Conservation (phyloP, 2,888 invertebrate genomes). For the Bugulina stolonifera region DNA sequence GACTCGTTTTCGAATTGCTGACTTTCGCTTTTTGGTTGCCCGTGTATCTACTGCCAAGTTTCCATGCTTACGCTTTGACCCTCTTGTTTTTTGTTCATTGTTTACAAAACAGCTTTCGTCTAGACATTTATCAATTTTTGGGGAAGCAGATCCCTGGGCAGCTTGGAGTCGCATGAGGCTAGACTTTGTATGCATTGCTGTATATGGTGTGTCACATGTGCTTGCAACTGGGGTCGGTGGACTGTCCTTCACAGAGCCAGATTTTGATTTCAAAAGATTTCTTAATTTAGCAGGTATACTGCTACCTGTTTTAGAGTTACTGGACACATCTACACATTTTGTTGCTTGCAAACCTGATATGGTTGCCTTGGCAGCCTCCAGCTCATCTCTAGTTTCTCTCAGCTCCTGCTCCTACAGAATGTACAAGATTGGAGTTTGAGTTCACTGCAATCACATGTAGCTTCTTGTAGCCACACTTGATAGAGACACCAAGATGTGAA, state of each 20-base stretch:
- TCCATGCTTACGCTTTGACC: not conserved
- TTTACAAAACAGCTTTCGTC: slow-evolving; percentile 12
- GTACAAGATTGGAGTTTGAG: too few relatives aligned
- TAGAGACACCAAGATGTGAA: too few relatives aligned
- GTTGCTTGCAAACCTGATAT: too few relatives aligned
- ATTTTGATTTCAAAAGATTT: not conserved
- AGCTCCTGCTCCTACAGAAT: not conserved
- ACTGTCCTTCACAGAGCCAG: not conserved
- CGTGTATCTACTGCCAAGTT: not conserved
- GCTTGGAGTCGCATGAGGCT: slow-evolving; percentile 37
- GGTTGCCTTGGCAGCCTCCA: not conserved
- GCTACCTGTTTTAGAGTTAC: too few relatives aligned
- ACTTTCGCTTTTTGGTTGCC: slow-evolving; percentile 16
- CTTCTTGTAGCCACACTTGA: too few relatives aligned
- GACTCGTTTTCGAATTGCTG: not conserved
- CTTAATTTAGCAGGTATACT: not conserved
- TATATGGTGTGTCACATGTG: slow-evolving; percentile 11
- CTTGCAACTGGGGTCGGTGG: not conserved
- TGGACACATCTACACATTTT: too few relatives aligned
- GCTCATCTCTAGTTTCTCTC: not conserved
- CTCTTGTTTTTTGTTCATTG: not conserved
- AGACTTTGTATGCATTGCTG: slow-evolving; percentile 37
- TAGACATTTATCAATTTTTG: not conserved
- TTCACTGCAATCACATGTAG: too few relatives aligned
- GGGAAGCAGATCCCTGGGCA: slow-evolving; percentile 28